A percentile compares a stretch with the other conserved stretches of the same genome.
phyloP scores from a whole-genome alignment of 2,888 invertebrate species.

The Epirrhoe alternata region DNA sequence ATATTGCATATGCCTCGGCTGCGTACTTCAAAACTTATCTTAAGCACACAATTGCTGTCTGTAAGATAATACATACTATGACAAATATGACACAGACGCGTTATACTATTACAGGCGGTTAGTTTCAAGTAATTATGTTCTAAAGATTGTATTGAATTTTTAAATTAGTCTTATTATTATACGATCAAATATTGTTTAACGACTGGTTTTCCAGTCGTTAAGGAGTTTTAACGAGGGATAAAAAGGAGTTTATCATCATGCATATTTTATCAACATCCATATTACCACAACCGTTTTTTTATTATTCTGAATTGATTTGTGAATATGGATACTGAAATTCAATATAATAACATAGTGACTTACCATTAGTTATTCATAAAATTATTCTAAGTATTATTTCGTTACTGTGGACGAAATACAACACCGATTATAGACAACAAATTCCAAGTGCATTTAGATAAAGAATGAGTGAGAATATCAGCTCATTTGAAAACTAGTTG shows the following conservation, averaged over 20 bases:
- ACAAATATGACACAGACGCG: too few species aligned
- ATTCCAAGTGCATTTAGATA: slow-evolving; percentile 22
- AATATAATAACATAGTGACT: slow-evolving; percentile 13
- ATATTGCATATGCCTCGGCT: too few species aligned
- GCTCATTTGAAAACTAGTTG: slow-evolving; percentile 5
- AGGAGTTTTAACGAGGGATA: neutral
- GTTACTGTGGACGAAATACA: slow-evolving; percentile 17
- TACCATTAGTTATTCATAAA: slow-evolving; percentile 10
- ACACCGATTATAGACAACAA: slow-evolving; percentile 20
- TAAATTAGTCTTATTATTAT: too few species aligned
- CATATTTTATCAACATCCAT: neutral
- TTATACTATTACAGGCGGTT: too few species aligned
- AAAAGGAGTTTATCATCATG: slow-evolving; percentile 11
- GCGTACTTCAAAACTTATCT: too few species aligned
- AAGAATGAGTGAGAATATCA: slow-evolving; percentile 9
- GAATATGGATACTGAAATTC: neutral
- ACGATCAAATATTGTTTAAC: neutral
- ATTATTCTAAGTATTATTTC: slow-evolving; percentile 14
- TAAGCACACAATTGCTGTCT: too few species aligned
- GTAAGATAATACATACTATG: too few species aligned
- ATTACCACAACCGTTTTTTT: slow-evolving; percentile 2
- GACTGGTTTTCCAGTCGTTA: neutral
- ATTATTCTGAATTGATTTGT: neutral
- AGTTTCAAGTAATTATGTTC: too few species aligned
- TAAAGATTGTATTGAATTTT: too few species aligned